A percentile compares a stretch with the other conserved stretches of the same genome.
These are phyloP conservation scores for Spilogale gracilis DNA, from an alignment of 2,113 vertebrate species.

Conservation along the genomic window DNA sequence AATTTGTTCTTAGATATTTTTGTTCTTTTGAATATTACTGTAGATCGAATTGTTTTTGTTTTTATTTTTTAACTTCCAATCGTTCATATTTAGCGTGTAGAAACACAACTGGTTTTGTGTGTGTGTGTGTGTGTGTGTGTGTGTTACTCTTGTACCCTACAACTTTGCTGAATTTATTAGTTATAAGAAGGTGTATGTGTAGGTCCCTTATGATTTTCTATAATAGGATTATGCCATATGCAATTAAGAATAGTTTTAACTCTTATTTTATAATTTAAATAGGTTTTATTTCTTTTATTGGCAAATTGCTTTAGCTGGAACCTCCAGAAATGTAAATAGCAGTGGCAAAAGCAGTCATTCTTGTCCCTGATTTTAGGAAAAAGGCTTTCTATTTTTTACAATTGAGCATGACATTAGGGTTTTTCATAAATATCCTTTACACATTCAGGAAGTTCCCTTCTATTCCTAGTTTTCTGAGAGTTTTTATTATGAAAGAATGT, in stretches of 20 bases:
- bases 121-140: not conserved
- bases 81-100: not conserved
- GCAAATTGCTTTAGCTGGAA: not conserved
- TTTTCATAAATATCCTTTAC: not conserved
- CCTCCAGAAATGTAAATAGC: not conserved
- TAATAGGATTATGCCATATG: not conserved
- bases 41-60: not conserved
- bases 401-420: not conserved
- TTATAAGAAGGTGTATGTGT: not conserved
- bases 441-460: not conserved
- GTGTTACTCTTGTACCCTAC: not conserved
- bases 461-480: not conserved
- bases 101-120: not conserved
- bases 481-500: not conserved
- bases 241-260: not conserved
- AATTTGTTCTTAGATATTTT: not conserved
- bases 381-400: not conserved
- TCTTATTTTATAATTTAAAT: not conserved
- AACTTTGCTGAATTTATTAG: not conserved
- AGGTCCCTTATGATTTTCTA: not conserved
- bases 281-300: not conserved
- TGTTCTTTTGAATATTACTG: not conserved
- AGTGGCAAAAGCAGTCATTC: not conserved
- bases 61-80: not conserved
- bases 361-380: not conserved